Percentiles rank a stretch among this genome's conserved stretches.
Evolutionary conservation across 1,140 invertebrate species (phyloP).

Genomic region (Elysia chlorotica): DNA sequence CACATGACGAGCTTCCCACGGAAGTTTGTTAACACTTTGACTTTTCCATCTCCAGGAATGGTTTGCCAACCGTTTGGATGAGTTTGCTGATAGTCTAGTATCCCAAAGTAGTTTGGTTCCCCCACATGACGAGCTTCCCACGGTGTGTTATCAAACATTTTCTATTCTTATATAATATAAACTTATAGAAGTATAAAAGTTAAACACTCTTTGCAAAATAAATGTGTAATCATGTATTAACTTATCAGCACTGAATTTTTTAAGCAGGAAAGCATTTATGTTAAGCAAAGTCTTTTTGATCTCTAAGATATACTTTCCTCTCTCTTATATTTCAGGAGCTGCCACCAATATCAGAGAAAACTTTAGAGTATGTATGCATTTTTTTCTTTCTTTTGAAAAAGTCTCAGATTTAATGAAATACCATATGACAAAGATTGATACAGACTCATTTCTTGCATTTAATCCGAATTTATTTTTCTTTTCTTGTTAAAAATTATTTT

Average conservation of each 20-base stretch:
- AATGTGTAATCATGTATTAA: constrained; percentile 18
- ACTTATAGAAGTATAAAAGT: too few species aligned
- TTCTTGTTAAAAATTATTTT: not conserved
- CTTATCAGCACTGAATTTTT: not conserved
- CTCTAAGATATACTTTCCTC: too few species aligned
- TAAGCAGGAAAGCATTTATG: not conserved
- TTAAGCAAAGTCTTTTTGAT: too few species aligned
- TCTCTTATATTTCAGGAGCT: constrained; percentile 47
- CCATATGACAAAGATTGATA: too few species aligned
- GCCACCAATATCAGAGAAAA: constrained; percentile 59
- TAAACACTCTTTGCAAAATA: too few species aligned
- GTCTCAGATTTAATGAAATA: too few species aligned
- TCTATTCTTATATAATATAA: too few species aligned
- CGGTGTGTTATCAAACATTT: constrained; percentile 30
- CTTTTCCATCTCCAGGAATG: too few species aligned
- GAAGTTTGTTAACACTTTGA: too few species aligned
- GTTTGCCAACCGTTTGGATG: constrained; percentile 68
- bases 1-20: constrained; percentile 18
- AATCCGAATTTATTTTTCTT: too few species aligned
- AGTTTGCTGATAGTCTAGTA: constrained; percentile 48
- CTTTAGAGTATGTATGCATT: constrained; percentile 61
- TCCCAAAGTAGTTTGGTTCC: constrained; percentile 4
- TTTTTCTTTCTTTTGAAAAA: too few species aligned
- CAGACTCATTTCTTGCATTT: too few species aligned
- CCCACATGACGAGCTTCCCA: constrained; percentile 17